Evolutionary conservation across 2,797 vertebrate species (phyloP), one percentile per base, ranked within the genome.

Genomic region (Picus viridis): DNA sequence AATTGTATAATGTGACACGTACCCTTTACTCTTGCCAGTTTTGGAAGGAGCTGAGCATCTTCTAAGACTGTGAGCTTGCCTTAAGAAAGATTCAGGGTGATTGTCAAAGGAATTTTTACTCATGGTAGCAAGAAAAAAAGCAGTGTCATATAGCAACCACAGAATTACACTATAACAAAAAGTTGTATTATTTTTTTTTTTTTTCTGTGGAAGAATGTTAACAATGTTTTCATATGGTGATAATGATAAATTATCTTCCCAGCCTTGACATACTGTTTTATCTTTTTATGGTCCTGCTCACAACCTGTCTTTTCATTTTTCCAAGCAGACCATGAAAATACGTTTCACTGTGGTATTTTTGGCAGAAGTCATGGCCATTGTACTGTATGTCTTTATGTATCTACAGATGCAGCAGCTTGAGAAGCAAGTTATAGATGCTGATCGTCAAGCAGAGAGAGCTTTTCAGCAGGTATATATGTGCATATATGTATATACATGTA

Each of bases 401-500:
- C 74, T 96, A 77, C 97, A 99, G 99, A 99, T 99, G 97, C 98
- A 99, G 36, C 99, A 99, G 90, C 95, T 99, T 97, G 99, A 99
- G 97, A 98, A 97, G 14, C 99, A 99, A 97, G 98, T 99, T 94
- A 96, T 98, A 64, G 98, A 99, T 94, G 98, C 99, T 57, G 99
- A 99, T 83, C 98, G 98, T 72, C 98, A 98, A 86, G 99, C 99
- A 71, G 98, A 98, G 96, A 98, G 98, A 65, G 98, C 99, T 51
- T 98, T 99, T 88, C 99, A 99, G 91, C 99, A 99, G 98, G 99
- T 99, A 97, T 69, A 45, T 69, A 20, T 61, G 32, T 16, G 61
- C 68, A 76, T 12, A 49, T 47, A 47, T 99, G 97, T 69, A 45
- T 70, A 19, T 69, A 45, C 68, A 19, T 61, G 32, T 15, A 61